These are phyloP conservation scores for Clarias magur DNA, from an alignment of 2,113 vertebrate species.

Conservation along the genomic window DNA sequence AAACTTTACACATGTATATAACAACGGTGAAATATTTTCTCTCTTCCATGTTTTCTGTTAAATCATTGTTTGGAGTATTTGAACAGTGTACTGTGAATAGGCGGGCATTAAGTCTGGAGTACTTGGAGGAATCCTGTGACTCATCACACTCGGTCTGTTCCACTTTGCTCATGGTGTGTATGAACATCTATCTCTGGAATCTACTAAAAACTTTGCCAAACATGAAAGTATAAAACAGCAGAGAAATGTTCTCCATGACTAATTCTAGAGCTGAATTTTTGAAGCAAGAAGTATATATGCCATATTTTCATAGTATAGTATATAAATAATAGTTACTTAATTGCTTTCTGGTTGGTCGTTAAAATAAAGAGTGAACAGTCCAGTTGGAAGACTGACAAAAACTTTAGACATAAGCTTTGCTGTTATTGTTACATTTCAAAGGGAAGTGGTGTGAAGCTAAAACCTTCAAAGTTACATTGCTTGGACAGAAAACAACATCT, in stretches of 20 bases:
- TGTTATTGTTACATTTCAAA: background rate
- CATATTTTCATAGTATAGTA: background rate
- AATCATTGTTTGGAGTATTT: background rate
- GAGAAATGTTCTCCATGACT: background rate
- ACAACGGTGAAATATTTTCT: background rate
- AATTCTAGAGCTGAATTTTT: background rate
- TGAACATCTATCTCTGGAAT: background rate
- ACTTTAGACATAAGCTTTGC: background rate
- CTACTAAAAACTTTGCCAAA: background rate
- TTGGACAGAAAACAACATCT: constrained; percentile 25
- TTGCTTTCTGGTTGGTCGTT: background rate
- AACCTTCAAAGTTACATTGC: background rate
- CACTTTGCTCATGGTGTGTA: background rate
- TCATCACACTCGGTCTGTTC: background rate
- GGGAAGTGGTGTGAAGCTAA: background rate
- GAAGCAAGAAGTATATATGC: background rate
- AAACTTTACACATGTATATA: background rate
- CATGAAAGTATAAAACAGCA: background rate
- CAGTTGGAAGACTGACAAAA: background rate
- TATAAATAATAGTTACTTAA: background rate
- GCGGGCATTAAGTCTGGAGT: background rate
- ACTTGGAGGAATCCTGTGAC: constrained; percentile 18
- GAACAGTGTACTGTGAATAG: background rate
- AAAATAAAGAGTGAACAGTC: background rate
- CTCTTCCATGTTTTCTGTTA: background rate